Conservation (phyloP, 2,888 invertebrate species). For the Tinea trinotella region DNA sequence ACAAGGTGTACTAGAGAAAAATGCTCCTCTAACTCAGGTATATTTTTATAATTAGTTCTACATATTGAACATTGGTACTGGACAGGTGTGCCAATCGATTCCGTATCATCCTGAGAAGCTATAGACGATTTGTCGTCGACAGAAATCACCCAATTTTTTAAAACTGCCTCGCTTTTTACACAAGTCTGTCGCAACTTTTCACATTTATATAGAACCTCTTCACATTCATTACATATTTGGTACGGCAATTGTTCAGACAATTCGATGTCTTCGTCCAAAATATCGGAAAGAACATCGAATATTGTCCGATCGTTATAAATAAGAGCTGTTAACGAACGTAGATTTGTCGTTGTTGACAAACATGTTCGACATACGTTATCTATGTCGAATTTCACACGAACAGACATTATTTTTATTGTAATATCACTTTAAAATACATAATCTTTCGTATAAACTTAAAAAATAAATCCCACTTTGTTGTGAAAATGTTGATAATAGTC, state of each 20-base stretch:
- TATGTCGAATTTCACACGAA: background rate
- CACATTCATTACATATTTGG: slow-evolving; percentile 51
- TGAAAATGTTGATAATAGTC: background rate
- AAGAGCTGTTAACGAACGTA: background rate
- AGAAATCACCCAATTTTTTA: slow-evolving; percentile 6
- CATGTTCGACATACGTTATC: slow-evolving; percentile 6
- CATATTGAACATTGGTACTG: slow-evolving; percentile 28
- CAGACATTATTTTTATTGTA: background rate
- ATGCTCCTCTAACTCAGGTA: slow-evolving; percentile 25
- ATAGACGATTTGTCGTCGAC: background rate
- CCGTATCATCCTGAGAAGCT: background rate
- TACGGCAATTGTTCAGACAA: slow-evolving; percentile 33
- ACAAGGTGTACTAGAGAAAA: background rate
- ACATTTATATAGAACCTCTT: slow-evolving; percentile 37
- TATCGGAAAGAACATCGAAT: slow-evolving; percentile 39
- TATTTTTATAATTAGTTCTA: slow-evolving; percentile 25
- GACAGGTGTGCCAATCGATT: background rate
- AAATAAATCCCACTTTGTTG: background rate
- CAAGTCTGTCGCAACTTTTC: slow-evolving; percentile 51
- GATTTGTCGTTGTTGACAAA: background rate
- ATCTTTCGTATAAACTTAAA: background rate
- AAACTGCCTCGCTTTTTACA: slow-evolving; percentile 36
- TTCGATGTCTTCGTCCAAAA: slow-evolving; percentile 34
- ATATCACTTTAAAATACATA: background rate
- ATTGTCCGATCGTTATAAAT: slow-evolving; percentile 33